phyloP scores from a whole-genome alignment of 2,888 invertebrate genomes.

The Timema podura region DNA sequence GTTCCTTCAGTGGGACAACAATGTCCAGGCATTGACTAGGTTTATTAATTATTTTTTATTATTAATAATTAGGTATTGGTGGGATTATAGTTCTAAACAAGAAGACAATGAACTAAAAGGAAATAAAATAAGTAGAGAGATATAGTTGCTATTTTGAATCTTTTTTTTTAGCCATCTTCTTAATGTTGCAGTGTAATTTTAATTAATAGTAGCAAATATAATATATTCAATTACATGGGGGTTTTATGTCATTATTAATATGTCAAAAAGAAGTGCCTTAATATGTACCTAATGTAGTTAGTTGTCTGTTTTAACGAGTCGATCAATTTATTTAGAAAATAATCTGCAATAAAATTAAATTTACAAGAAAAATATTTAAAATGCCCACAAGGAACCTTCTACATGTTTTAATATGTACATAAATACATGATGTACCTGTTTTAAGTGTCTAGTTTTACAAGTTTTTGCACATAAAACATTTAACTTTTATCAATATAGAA shows the following conservation, averaged over 20 bases:
- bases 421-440: neutral
- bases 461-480: too few relatives aligned
- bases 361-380: too few relatives aligned
- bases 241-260: too few relatives aligned
- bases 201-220: neutral
- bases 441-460: too few relatives aligned
- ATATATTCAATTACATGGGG: neutral
- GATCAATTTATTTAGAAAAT: too few relatives aligned
- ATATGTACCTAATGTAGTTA: too few relatives aligned
- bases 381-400: conserved; percentile 30
- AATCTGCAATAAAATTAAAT: too few relatives aligned
- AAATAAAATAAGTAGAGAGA: neutral
- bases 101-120: conserved; percentile 17
- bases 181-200: too few relatives aligned
- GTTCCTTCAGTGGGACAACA: conserved; percentile 57
- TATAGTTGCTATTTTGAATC: too few relatives aligned
- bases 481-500: conserved; percentile 8
- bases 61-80: conserved; percentile 23
- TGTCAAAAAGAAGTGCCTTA: too few relatives aligned
- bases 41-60: conserved; percentile 18
- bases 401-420: conserved; percentile 19
- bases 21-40: conserved; percentile 33
- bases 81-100: conserved; percentile 21
- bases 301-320: too few relatives aligned
- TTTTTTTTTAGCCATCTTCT: too few relatives aligned